A percentile compares a stretch with the other conserved stretches of the same genome.
Conservation (phyloP, 1,140 invertebrate species). For the Sitodiplosis mosellana region DNA sequence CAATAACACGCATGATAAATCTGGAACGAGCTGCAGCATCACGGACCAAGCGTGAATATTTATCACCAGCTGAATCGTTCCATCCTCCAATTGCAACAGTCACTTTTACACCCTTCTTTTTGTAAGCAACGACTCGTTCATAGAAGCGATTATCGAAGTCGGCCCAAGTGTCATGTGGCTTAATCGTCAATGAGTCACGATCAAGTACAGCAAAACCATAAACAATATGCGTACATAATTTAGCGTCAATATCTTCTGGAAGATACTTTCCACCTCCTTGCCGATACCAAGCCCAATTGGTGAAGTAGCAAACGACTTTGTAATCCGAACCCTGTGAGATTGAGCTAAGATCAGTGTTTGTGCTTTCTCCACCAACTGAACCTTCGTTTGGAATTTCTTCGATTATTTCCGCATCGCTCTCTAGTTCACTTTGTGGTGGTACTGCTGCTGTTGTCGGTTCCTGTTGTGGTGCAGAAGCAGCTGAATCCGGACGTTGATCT, state of each 20-base stretch:
- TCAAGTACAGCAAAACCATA: conserved; percentile 83
- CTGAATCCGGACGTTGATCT: neutral
- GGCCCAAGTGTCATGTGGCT: conserved; percentile 73
- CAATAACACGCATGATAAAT: conserved; percentile 54
- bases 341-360: neutral
- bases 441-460: conserved; percentile 8
- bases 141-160: conserved; percentile 80
- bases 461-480: conserved; percentile 1
- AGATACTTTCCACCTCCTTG: conserved; percentile 60
- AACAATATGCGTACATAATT: conserved; percentile 77
- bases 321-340: conserved; percentile 20
- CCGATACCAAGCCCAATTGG: conserved; percentile 86
- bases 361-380: conserved; percentile 5
- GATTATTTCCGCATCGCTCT: conserved; percentile 4
- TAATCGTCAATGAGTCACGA: conserved; percentile 51
- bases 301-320: conserved; percentile 79
- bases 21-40: conserved; percentile 43
- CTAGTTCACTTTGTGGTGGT: conserved; percentile 2
- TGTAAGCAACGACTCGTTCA: conserved; percentile 54
- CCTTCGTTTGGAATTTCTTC: conserved; percentile 2
- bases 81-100: conserved; percentile 69
- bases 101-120: conserved; percentile 58
- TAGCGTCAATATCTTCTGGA: conserved; percentile 64
- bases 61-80: conserved; percentile 74
- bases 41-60: conserved; percentile 69